phyloP scores from a whole-genome alignment of 1,140 invertebrate species.

The Leptestheria dahalacensis region DNA sequence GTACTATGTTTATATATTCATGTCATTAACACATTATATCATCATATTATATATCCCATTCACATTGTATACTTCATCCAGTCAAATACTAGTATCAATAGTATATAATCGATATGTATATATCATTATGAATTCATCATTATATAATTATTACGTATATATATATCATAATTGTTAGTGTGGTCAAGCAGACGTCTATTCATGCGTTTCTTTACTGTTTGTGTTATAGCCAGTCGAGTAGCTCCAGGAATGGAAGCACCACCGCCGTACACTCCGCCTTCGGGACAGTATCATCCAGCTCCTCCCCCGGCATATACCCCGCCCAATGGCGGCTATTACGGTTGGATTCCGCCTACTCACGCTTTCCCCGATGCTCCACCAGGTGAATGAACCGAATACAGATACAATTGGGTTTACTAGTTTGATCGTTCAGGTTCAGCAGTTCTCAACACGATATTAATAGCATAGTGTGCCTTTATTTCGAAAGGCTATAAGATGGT shows the following conservation, averaged over 20 bases:
- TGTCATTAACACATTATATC: no score
- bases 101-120: no score
- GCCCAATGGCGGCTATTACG: conserved; percentile 61
- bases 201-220: no score
- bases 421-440: no score
- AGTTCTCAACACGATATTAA: conserved; percentile 10
- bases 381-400: no score
- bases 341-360: conserved; percentile 69
- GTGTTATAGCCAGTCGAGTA: conserved; percentile 22
- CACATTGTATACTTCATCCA: no score
- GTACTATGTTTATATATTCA: no score
- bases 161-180: conserved; percentile 12
- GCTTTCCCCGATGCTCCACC: conserved; percentile 52
- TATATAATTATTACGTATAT: conserved; percentile 10
- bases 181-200: no score
- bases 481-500: no score
- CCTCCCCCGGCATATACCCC: conserved; percentile 78
- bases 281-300: conserved; percentile 69
- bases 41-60: no score
- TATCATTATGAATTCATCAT: conserved; percentile 9
- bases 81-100: no score
- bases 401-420: no score
- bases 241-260: conserved; percentile 48
- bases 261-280: conserved; percentile 68
- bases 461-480: conserved; percentile 20